A percentile compares a stretch with the other conserved stretches of the same genome.
Conservation (phyloP, 2,113 vertebrate species). For the Capreolus pygargus region DNA sequence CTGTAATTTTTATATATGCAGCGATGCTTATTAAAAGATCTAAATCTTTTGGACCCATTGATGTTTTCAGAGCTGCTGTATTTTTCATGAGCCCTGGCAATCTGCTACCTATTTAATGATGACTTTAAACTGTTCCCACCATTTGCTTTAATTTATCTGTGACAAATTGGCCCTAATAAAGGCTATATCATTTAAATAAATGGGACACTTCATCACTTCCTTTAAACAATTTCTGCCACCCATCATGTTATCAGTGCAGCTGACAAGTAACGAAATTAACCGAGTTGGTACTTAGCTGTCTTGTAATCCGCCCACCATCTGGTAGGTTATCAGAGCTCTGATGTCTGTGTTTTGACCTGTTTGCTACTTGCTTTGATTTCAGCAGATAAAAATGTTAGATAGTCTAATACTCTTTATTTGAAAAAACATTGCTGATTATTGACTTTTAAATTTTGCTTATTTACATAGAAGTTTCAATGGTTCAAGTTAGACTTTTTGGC, state of each 20-base stretch:
- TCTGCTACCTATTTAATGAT: not conserved
- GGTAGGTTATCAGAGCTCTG: not conserved
- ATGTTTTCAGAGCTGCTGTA: not conserved
- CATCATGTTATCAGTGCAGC: not conserved
- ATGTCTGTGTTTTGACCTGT: not conserved
- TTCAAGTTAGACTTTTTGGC: not conserved
- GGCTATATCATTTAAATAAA: not conserved
- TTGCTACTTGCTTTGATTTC: slow-evolving; percentile 31
- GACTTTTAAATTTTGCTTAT: not conserved
- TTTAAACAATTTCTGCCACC: slow-evolving; percentile 5
- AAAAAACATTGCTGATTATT: not conserved
- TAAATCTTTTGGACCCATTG: not conserved
- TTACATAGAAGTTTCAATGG: not conserved
- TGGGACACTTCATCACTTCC: not conserved
- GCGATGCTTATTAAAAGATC: not conserved
- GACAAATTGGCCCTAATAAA: not conserved
- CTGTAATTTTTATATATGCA: not conserved
- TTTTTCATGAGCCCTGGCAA: not conserved
- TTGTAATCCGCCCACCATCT: not conserved
- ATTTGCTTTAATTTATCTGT: not conserved
- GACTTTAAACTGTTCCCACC: not conserved
- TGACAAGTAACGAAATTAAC: slow-evolving; percentile 7
- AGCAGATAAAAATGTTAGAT: not conserved
- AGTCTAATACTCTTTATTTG: not conserved
- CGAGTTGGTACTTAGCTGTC: not conserved